Evolutionary conservation across 2,797 vertebrate species (phyloP), one percentile per base, ranked within the genome.

Genomic region (Columba guinea): DNA sequence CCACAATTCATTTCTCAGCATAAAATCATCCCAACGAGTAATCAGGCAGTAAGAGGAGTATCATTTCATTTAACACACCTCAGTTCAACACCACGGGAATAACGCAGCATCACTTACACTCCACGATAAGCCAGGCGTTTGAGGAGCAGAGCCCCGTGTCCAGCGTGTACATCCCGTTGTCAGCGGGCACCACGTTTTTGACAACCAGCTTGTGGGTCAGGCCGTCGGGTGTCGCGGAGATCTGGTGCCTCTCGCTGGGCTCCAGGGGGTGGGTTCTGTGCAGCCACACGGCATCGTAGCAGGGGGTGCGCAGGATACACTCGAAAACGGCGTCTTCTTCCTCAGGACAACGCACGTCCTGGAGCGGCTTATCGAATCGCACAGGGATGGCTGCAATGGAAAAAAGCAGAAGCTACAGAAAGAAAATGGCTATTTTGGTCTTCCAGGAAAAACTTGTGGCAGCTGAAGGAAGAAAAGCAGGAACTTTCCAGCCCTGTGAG

Each of bases 101-200:
- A 76, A 28, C 15, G 32, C 17, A 4, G 41, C 21, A 69, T 14
- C 79, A 93, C 97, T 98, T 93, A 99, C 99, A 95, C 96, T 98
- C 98, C 46, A 99, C 98, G 27, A 99, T 67, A 32, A 99, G 98
- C 98, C 98, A 99, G 93, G 98, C 98, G 9, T 98, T 99, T 82
- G 98, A 98, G 41, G 98, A 97, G 24, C 98, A 98, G 73, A 98
- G 98, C 52, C 99, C 98, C 2, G 97, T 98, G 62, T 98, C 96
- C 10, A 99, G 98, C 0, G 98, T 97, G 73, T 99, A 99, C 96
- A 99, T 98, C 30, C 99, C 99, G 0, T 76, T 97, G 80, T 99
- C 99, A 87, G 98, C 93, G 77, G 97, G 95, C 76, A 73, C 60
- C 53, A 97, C 97, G 3, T 98, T 98, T 44, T 95, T 98, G 77